A percentile compares a stretch with the other conserved stretches of the same genome.
Conservation (phyloP, 2,113 vertebrate species). For the Myotis davidii region DNA sequence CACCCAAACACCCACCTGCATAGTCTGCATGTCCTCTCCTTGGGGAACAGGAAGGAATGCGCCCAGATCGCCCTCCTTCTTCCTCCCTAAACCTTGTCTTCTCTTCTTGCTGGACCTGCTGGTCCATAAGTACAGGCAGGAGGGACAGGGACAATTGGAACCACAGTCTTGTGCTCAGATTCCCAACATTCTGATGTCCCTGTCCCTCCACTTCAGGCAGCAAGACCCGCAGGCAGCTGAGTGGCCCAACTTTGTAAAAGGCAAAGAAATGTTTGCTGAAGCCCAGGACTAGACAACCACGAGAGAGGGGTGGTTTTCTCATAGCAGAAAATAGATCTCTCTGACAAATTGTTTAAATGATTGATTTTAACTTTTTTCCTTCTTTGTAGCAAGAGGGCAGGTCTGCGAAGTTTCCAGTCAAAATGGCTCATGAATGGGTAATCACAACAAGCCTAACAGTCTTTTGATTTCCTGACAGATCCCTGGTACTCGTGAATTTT, state of each 20-base stretch:
- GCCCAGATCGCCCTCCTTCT: too few species aligned
- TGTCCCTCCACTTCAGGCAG: neutral
- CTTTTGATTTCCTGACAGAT: slow-evolving; percentile 69
- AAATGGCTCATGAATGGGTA: slow-evolving; percentile 69
- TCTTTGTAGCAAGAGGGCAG: slow-evolving; percentile 59
- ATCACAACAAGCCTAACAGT: slow-evolving; percentile 65
- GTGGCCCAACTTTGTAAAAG: rapidly evolving
- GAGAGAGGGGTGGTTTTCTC: neutral
- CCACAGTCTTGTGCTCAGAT: rapidly evolving
- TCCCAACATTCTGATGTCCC: neutral
- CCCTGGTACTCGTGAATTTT: neutral
- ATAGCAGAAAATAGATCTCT: neutral
- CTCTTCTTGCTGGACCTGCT: neutral
- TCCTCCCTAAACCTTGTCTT: neutral
- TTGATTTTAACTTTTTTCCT: slow-evolving; percentile 48
- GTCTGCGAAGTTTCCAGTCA: slow-evolving; percentile 67
- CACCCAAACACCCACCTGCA: rapidly evolving
- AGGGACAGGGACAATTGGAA: rapidly evolving
- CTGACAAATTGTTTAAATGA: slow-evolving; percentile 54
- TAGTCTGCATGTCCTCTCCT: neutral
- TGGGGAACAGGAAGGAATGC: neutral
- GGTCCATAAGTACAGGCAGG: neutral
- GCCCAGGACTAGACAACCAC: neutral
- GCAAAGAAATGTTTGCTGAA: neutral
- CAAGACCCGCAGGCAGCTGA: rapidly evolving